phyloP scores from a whole-genome alignment of 2,797 vertebrate species.

The Hippopotamyrus pictus region DNA sequence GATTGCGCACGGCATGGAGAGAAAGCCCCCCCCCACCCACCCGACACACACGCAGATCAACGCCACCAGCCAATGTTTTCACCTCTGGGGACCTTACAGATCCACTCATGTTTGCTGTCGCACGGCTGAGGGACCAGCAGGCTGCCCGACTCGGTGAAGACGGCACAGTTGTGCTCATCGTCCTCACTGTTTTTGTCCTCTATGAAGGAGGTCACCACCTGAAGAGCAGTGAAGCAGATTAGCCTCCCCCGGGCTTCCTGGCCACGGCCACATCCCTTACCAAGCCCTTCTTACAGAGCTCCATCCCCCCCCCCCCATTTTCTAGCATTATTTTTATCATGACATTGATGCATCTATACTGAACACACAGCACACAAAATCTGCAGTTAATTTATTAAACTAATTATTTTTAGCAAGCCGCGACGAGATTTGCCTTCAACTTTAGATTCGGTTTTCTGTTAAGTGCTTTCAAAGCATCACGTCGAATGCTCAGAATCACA shows the following conservation, averaged over 20 bases:
- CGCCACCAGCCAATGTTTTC: constrained; percentile 12
- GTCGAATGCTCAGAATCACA: neutral
- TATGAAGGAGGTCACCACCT: constrained; percentile 83
- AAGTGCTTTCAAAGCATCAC: neutral
- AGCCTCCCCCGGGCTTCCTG: neutral
- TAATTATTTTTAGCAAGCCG: neutral
- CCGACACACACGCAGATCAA: neutral
- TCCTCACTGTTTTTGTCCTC: constrained; percentile 72
- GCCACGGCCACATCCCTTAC: neutral
- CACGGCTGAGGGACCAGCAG: constrained; percentile 68
- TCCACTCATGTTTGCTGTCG: constrained; percentile 79
- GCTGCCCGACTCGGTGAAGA: constrained; percentile 67
- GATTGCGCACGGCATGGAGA: neutral
- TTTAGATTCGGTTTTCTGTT: neutral
- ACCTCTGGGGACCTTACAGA: constrained; percentile 89
- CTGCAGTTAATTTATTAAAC: neutral
- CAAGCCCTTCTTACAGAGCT: neutral
- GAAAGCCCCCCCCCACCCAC: neutral
- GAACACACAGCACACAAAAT: neutral
- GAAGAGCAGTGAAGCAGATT: constrained; percentile 22
- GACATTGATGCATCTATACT: neutral
- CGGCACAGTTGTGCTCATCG: constrained; percentile 73
- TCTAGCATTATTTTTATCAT: neutral
- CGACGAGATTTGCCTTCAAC: neutral
- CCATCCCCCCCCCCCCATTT: neutral